These are phyloP conservation scores for Cygnus atratus DNA, from an alignment of 2,113 vertebrate species.

Conservation along the genomic window DNA sequence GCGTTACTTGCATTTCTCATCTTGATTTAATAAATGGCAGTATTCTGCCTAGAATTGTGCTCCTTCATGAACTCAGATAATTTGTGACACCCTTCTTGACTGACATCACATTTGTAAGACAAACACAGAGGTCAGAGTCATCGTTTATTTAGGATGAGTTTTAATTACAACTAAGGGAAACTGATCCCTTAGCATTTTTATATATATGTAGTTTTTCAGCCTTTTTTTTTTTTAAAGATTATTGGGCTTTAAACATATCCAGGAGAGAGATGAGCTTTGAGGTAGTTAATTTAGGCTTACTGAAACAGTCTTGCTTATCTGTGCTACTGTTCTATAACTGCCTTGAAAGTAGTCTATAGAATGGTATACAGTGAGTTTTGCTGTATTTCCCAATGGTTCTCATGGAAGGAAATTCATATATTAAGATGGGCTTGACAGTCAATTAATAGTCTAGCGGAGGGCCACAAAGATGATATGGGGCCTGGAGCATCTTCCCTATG, in stretches of 20 bases:
- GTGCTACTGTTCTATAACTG: not conserved
- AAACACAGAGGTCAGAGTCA: not conserved
- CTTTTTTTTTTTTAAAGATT: not conserved
- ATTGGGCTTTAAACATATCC: not conserved
- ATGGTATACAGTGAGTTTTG: not conserved
- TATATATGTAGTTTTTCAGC: not conserved
- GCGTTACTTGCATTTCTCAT: not conserved
- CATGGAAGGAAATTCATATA: not conserved
- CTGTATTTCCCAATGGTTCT: not conserved
- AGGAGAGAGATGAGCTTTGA: not conserved
- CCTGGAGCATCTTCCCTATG: too few relatives aligned
- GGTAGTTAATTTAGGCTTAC: not conserved
- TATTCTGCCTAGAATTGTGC: not conserved
- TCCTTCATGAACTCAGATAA: not conserved
- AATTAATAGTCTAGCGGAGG: not conserved
- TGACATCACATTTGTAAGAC: not conserved
- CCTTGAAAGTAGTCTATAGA: too few relatives aligned
- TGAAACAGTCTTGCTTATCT: not conserved
- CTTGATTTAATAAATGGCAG: not conserved
- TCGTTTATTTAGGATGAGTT: not conserved
- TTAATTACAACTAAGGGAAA: not conserved
- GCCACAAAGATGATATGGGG: too few relatives aligned
- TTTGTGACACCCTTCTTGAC: not conserved
- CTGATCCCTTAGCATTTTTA: not conserved
- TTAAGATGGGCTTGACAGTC: not conserved